Base-by-base conservation (phyloP, 2,113 vertebrate species). In the Mus pahari region DNA sequence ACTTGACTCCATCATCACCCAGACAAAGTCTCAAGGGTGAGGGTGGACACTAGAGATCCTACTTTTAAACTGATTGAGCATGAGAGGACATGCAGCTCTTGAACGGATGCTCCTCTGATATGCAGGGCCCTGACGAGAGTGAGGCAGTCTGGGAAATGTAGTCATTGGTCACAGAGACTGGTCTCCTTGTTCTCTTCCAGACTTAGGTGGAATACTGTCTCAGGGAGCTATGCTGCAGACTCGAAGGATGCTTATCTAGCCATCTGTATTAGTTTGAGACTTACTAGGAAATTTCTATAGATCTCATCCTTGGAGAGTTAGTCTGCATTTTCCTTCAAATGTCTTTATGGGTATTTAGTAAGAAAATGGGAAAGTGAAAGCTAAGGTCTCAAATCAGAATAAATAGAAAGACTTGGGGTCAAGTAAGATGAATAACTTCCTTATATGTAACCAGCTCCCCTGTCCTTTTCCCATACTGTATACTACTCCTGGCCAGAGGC, bases 91-190 rank as follows among this genome's bases (percentile, higher is more conserved):
- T 9, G 20, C 31, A n/a, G 11, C 4, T 4, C 20, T 53, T 70
- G 22, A 50, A 24, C 16, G 48, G 28, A 62, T 45, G 7, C 75
- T 62, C 33, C 75, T 77, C 79, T 24, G 12, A 20, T 1, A 48
- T 5, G 26, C 3, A 60, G 5, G 28, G 13, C 4, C 66, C 58
- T 81, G 20, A 39, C 22, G 26, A 94, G 83, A 91, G 48, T 1
- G 64, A 94, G 24, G 82, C 36, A 68, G 24, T 5, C 33, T 87
- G 42, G 93, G 75, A 96, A 92, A 64, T 70, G 78, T 24, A 86
- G 83, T 92, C 95, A 24, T 26, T 28, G 71, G 50, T 78, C 26
- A 86, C 62, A 86, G 42, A 39, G n/a, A 22, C 17, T 8, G 20
- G 31, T 66, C 2, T 24, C 68, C 19, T 31, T 62, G 8, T 64